A percentile compares a stretch with the other conserved stretches of the same genome.
Evolutionary conservation across 2,888 invertebrate species (phyloP).

Genomic region (Parnassius orleans): DNA sequence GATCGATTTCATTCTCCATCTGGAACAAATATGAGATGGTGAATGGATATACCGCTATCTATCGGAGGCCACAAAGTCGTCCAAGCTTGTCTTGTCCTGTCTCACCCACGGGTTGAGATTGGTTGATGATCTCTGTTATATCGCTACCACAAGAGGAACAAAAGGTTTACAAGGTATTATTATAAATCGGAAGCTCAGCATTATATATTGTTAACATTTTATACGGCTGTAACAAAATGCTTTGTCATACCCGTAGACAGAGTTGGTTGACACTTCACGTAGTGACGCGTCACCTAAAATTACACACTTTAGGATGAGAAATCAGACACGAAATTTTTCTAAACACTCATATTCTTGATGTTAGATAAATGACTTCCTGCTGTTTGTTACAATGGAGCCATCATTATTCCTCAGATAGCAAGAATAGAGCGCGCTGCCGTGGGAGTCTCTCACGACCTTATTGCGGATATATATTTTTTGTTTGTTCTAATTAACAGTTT

Average conservation of each 20-base stretch:
- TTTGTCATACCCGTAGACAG: slow-evolving; percentile 7
- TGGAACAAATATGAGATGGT: no score
- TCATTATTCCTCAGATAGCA: slow-evolving; percentile 69
- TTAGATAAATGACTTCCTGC: slow-evolving; percentile 81
- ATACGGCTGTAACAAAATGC: slow-evolving; percentile 17
- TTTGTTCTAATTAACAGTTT: slow-evolving; percentile 79
- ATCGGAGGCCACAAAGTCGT: no score
- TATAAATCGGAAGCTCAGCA: no score
- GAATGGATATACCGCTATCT: no score
- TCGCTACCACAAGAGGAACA: no score
- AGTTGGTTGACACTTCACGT: slow-evolving; percentile 39
- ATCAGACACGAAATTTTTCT: slow-evolving; percentile 77
- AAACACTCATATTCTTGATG: slow-evolving; percentile 80
- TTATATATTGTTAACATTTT: slow-evolving; percentile 4
- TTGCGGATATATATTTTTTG: slow-evolving; percentile 79
- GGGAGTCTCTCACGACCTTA: slow-evolving; percentile 77
- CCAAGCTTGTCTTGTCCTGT: no score
- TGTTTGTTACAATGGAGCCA: slow-evolving; percentile 72
- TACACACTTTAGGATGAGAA: slow-evolving; percentile 75
- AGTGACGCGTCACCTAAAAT: slow-evolving; percentile 59
- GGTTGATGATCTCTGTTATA: no score
- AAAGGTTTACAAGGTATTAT: no score
- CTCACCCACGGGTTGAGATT: no score
- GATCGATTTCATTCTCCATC: no score
- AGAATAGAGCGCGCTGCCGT: slow-evolving; percentile 70